These are phyloP conservation scores for Zoanthus sansibaricus DNA, from an alignment of 92 coral and sea anemone genomes.

Conservation along the genomic window DNA sequence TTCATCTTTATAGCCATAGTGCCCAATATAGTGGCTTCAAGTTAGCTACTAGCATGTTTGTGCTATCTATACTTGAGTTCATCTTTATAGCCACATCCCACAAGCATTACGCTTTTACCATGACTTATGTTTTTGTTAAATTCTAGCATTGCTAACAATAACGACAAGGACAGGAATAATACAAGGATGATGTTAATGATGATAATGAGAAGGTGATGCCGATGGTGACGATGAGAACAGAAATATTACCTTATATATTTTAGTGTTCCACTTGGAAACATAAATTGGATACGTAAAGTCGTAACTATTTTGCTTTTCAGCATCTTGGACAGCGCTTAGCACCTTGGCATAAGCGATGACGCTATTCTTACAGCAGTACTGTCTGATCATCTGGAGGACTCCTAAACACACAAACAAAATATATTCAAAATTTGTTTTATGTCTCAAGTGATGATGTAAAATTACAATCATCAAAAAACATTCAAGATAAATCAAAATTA, in stretches of 20 bases:
- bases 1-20: too few species aligned
- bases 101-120: too few species aligned
- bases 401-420: conserved; percentile 25
- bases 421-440: neutral
- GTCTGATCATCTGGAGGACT: conserved; percentile 63
- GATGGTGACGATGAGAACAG: neutral
- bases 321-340: conserved; percentile 69
- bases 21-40: too few species aligned
- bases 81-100: too few species aligned
- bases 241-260: conserved; percentile 6
- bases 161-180: neutral
- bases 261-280: conserved; percentile 51
- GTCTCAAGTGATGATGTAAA: neutral
- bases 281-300: conserved; percentile 88
- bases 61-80: too few species aligned
- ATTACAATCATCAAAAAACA: neutral
- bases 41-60: too few species aligned
- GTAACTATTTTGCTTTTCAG: conserved; percentile 67
- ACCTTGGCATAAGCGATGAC: conserved; percentile 58
- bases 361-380: conserved; percentile 71
- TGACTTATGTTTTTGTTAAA: too few species aligned
- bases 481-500: too few species aligned
- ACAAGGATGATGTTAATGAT: neutral
- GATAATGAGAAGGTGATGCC: neutral
- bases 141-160: too few species aligned